Evolutionary conservation across 2,888 invertebrate species (phyloP).

Genomic region (Ceramica pisi): DNA sequence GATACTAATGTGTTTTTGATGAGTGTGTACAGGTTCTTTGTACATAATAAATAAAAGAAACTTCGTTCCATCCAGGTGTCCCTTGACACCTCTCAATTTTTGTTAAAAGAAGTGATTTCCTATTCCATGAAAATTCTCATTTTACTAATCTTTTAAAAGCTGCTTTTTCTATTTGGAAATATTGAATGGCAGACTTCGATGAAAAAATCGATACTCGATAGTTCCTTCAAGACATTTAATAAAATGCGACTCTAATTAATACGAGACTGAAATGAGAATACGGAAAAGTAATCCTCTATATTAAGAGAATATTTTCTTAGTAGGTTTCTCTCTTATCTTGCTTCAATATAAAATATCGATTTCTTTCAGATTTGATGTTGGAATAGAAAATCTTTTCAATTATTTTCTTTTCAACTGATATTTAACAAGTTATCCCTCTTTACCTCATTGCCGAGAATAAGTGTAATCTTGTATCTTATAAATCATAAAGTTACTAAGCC

Average conservation of each 20-base stretch:
- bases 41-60: too few species aligned
- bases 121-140: neutral
- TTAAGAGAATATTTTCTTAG: neutral
- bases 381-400: neutral
- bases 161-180: neutral
- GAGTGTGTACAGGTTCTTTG: too few species aligned
- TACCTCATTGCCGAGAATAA: neutral
- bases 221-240: conserved; percentile 4
- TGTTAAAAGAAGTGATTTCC: neutral
- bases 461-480: neutral
- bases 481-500: neutral
- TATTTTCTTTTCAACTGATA: neutral
- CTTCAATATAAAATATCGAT: neutral
- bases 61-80: too few species aligned
- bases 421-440: neutral
- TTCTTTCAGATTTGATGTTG: neutral
- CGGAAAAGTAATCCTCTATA: neutral
- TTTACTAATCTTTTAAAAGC: neutral
- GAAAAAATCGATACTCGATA: conserved; percentile 6
- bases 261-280: conserved; percentile 2
- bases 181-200: neutral
- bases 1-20: too few species aligned
- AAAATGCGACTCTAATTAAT: conserved; percentile 20
- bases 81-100: too few species aligned
- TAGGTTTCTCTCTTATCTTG: neutral